Conservation (phyloP, 2,888 invertebrate genomes). For the Sarcophaga rosellei region DNA sequence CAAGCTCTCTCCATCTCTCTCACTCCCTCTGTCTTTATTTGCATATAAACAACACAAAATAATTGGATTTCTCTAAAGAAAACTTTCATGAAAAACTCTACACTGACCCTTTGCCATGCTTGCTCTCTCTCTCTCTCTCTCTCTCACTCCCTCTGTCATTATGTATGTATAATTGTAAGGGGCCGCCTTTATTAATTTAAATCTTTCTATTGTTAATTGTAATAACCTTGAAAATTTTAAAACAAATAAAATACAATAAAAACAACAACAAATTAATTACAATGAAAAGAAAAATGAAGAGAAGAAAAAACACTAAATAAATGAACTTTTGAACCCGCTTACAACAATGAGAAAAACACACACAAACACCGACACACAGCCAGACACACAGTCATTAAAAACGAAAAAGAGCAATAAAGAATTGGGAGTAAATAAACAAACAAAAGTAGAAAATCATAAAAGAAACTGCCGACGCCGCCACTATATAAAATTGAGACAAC, state of each 20-base stretch:
- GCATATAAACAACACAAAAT: too few species aligned
- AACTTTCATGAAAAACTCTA: too few species aligned
- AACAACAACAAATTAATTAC: neutral
- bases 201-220: constrained; percentile 21
- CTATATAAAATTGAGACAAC: neutral
- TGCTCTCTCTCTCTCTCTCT: too few species aligned
- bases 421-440: neutral
- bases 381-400: too few species aligned
- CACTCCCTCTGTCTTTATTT: neutral
- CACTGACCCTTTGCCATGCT: too few species aligned
- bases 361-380: neutral
- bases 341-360: neutral
- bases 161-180: neutral
- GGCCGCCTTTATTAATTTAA: neutral
- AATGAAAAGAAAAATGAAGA: constrained; percentile 22
- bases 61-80: too few species aligned
- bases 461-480: neutral
- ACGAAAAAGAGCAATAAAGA: too few species aligned
- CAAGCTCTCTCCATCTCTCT: too few species aligned
- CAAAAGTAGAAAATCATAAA: neutral
- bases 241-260: constrained; percentile 31
- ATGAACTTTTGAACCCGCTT: neutral
- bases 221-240: constrained; percentile 59
- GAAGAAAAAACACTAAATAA: neutral
- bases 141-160: neutral